Base-by-base conservation (phyloP, 2,797 vertebrate genomes). In the Centropyge bicolor region DNA sequence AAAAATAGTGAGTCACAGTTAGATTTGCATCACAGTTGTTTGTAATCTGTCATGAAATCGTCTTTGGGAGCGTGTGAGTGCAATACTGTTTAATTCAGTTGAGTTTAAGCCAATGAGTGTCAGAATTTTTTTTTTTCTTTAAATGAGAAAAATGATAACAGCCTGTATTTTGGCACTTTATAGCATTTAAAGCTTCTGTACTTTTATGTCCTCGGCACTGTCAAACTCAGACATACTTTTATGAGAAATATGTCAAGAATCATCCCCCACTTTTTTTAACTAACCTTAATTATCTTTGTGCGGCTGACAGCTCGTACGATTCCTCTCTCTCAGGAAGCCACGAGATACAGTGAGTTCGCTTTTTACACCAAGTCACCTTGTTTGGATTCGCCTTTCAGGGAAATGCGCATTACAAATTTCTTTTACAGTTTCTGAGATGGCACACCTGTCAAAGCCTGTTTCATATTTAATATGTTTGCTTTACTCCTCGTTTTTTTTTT, bases 21-120 rank as follows among this genome's bases (percentile, higher is more conserved):
- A 83, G 64, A 78, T 70, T 54, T 55, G 49, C 68, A 71, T 57
- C 65, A 36, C n/a, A 19, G 12, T 52, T 73, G 57, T 83, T 76
- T 86, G 24, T 75, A 76, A 83, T 80, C 64, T 72, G 60, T 81
- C 60, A 76, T 75, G 40, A 84, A 85, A 71, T 70, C 43, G 74
- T 84, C 20, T 68, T 65, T 73, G 56, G 55, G 70, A 31, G 51
- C 36, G 2, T 64, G 3, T 27, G 38, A 78, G 70, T 16, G 43
- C 24, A n/a, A 31, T 60, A 4, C 74, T 20, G 20, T 81, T 75
- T 45, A 67, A 74, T 81, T 60, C 27, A 60, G 49, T 24, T 19
- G 48, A 77, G 19, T 80, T 88, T 16, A 64, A 52, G 74, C 67
- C 63, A 73, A 17, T 41, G 19, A 67, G 49, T 80, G 75, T 72